Base-by-base conservation (phyloP, 2,113 vertebrate species). In the Brevimyrus niger region DNA sequence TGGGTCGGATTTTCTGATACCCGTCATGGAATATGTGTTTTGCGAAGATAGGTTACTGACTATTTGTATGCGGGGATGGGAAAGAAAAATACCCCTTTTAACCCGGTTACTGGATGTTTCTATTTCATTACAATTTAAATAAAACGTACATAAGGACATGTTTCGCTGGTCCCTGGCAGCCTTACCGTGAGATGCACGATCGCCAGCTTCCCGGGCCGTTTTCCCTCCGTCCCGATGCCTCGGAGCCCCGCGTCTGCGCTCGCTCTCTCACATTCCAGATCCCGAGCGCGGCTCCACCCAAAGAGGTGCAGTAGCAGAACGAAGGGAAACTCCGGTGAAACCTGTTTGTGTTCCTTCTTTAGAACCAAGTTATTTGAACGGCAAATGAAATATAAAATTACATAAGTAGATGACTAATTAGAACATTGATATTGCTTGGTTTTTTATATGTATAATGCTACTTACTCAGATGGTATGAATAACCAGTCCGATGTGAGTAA, bases 211-310 rank as follows among this genome's bases (percentile, higher is more conserved):
- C 17, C 51, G 51, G 51, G 19, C 46, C 21, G 46, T 9, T n/a
- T 13, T 38, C 65, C n/a, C 4, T 19, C 17, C 17, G 80, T 46
- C 80, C 21, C 46, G 11, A n/a, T 31, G 4, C 19, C 53, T 55
- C 53, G 53, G 53, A 55, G 17, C 53, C 19, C 53, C 19, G 19
- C 5, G 53, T 55, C 53, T 55, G 53, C 53, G 53, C 53, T 55
- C 84, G 42, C 47, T 86, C 47, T 53, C n/a, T 86, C 48, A 53
- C 85, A 86, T 86, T 86, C 85, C 85, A 21, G 85, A 27, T 53
- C 27, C 85, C n/a, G 48, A 35, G 10, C 15, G 3, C 21, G 48
- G 27, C 85, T 86, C 85, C 85, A 86, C 85, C 85, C 85, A 86
- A 53, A 53, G 84, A 80, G 85, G 85, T 35, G 85, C 48, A 51